These are phyloP conservation scores for Tanypteryx hageni DNA, from an alignment of 2,888 invertebrate species.

Conservation along the genomic window DNA sequence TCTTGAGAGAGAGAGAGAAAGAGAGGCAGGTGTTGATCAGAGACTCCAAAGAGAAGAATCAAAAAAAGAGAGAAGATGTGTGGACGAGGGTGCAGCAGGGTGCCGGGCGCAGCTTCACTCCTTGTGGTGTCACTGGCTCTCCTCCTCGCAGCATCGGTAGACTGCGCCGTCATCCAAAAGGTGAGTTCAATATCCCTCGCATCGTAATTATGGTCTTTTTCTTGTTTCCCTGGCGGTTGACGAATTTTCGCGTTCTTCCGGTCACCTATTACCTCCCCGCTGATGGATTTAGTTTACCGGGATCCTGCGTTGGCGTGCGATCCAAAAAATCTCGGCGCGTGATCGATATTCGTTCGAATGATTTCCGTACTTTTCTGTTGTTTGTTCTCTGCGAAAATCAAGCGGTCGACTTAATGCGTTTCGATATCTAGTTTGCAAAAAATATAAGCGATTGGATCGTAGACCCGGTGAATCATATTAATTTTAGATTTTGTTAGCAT, in stretches of 20 bases:
- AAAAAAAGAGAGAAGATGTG: conserved; percentile 9
- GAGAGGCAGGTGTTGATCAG: background rate
- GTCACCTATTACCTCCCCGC: too few relatives aligned
- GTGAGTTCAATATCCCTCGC: background rate
- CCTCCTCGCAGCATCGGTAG: background rate
- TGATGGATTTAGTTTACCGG: too few relatives aligned
- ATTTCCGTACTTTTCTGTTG: too few relatives aligned
- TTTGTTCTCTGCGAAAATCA: too few relatives aligned
- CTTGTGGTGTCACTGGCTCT: background rate
- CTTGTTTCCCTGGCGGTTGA: background rate
- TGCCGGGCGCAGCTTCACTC: conserved; percentile 1
- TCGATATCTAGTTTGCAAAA: too few relatives aligned
- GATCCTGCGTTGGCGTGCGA: too few relatives aligned
- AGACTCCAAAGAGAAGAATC: background rate
- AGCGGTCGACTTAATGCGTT: too few relatives aligned
- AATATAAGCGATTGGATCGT: too few relatives aligned
- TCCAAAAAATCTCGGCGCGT: too few relatives aligned
- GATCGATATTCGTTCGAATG: too few relatives aligned
- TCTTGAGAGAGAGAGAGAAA: background rate
- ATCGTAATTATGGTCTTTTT: background rate
- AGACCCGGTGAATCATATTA: too few relatives aligned
- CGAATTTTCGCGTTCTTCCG: background rate
- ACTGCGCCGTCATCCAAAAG: conserved; percentile 18
- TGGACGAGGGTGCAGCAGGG: conserved; percentile 28
- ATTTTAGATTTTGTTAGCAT: too few relatives aligned